Percentiles rank a stretch among this genome's conserved stretches.
These are phyloP conservation scores for Polylopha cassiicola DNA, from an alignment of 2,888 invertebrate genomes.

Conservation along the genomic window DNA sequence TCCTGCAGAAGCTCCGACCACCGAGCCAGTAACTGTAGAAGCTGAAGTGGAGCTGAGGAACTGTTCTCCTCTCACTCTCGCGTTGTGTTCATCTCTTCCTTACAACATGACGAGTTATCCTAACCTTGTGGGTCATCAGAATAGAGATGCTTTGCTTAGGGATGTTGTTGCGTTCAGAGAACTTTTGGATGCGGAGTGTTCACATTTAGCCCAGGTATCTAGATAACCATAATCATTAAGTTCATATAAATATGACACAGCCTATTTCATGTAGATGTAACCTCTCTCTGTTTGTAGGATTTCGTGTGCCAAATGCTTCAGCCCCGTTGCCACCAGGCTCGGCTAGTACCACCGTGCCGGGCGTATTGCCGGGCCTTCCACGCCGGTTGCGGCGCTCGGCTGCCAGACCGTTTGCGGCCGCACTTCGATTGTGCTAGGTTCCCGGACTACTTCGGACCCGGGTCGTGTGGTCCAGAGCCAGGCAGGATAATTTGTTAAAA, in stretches of 20 bases:
- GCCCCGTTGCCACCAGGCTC: constrained; percentile 82
- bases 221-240: too few species aligned
- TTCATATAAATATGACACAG: too few species aligned
- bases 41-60: constrained; percentile 79
- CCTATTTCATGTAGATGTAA: background rate
- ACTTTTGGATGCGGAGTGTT: constrained; percentile 94
- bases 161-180: constrained; percentile 90
- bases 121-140: constrained; percentile 84
- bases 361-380: constrained; percentile 91
- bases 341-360: constrained; percentile 84
- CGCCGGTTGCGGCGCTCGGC: constrained; percentile 86
- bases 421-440: constrained; percentile 87
- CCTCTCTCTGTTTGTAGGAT: constrained; percentile 68
- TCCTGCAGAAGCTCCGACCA: constrained; percentile 54
- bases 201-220: constrained; percentile 87
- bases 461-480: constrained; percentile 86
- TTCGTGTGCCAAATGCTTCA: constrained; percentile 92
- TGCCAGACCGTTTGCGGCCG: constrained; percentile 83
- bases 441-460: constrained; percentile 86
- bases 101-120: constrained; percentile 91
- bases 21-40: constrained; percentile 52
- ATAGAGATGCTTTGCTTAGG: constrained; percentile 78
- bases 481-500: too few species aligned
- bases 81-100: constrained; percentile 83
- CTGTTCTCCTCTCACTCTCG: constrained; percentile 81